Evolutionary conservation across 1,140 invertebrate genomes (phyloP).

Genomic region (Papilio polytes): DNA sequence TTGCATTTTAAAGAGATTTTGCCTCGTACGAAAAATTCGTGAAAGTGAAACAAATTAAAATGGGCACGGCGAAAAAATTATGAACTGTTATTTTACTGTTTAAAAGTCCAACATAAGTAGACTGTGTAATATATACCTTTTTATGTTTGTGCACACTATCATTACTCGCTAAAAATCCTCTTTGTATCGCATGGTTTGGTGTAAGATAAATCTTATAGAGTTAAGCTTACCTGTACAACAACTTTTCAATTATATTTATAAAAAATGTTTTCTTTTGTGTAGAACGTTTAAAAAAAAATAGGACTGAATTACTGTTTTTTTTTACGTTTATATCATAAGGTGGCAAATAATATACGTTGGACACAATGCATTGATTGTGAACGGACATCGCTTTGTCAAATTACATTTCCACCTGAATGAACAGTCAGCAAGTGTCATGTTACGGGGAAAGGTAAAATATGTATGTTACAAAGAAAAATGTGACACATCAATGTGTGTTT

Average conservation of each 20-base stretch:
- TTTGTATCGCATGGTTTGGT: too few relatives aligned
- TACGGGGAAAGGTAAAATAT: not conserved
- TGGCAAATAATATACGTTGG: not conserved
- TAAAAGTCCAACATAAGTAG: too few relatives aligned
- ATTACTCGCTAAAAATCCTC: too few relatives aligned
- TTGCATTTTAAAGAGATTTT: constrained; percentile 23
- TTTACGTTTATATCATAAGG: not conserved
- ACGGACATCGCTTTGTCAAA: constrained; percentile 20
- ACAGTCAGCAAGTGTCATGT: not conserved
- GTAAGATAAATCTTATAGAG: too few relatives aligned
- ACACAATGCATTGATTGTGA: not conserved
- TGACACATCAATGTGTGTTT: not conserved
- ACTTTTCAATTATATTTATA: too few relatives aligned
- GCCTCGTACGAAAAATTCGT: constrained; percentile 12
- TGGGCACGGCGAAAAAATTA: not conserved
- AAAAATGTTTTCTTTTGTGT: too few relatives aligned
- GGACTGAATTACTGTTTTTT: not conserved
- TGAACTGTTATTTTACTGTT: not conserved
- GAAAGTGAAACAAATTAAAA: not conserved
- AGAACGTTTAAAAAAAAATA: too few relatives aligned
- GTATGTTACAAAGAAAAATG: not conserved
- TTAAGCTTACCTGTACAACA: too few relatives aligned
- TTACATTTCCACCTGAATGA: constrained; percentile 12
- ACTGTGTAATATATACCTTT: too few relatives aligned
- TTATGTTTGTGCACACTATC: too few relatives aligned